Evolutionary conservation across 2,113 vertebrate species (phyloP), one percentile per base, ranked within the genome.

Genomic region (Catagonus wagneri): DNA sequence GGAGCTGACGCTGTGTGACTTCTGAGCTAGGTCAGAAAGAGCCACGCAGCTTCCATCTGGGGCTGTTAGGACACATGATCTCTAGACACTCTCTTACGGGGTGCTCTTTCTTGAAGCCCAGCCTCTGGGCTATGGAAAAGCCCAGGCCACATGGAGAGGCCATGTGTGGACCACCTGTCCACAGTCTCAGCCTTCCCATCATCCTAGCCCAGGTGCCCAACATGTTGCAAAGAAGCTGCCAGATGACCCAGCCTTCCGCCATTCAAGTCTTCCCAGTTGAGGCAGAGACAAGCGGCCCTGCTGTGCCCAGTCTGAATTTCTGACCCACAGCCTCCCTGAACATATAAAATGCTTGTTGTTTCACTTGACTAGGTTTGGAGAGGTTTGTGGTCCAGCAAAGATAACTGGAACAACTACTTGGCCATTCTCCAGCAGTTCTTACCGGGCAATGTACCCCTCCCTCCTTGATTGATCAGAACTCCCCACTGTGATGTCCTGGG

Each of bases 331-430:
- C 60, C 7, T 75, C 71, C 15, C 7, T 3, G 52, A 87, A 44
- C 6, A 8, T 65, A 69, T 39, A 36, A 89, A 89, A 44, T 83
- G 25, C 29, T 17, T 32, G 44, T 56, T 52, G 68, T 61, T 83
- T 93, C 79, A 50, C 54, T 76, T 96, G 13, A 63, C 15, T n/a
- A 76, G 66, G 52, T 79, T 68, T 93, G 65, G 36, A n/a, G 50
- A 83, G 44, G 6, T 39, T 44, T n/a, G 2, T 29, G 29, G 27
- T 36, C 19, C 13, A 50, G 25, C 4, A 10, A 52, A 80, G 72
- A 54, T 78, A 54, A 83, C 60, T 54, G 16, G 11, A 72, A 44
- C 52, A 90, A 91, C 29, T 52, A 22, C 12, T 86, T 71, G 83
- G 65, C 79, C 93, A 9, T 50, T 92, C 39, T 36, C 20, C 52